Percentiles rank a stretch among this genome's conserved stretches.
These are phyloP conservation scores for Bellardia pandia DNA, from an alignment of 2,888 invertebrate species.

Conservation along the genomic window DNA sequence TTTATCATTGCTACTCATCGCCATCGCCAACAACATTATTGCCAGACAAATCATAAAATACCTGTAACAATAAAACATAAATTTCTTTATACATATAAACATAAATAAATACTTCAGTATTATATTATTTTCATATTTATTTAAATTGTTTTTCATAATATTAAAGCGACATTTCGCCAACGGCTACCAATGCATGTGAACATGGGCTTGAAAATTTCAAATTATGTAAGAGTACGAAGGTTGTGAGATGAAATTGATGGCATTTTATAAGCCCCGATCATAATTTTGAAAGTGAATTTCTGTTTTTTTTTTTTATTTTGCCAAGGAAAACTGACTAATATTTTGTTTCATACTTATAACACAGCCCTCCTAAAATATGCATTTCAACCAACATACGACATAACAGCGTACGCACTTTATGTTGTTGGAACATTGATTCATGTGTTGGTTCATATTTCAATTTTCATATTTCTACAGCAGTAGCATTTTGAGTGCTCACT, in stretches of 20 bases:
- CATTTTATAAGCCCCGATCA: no score
- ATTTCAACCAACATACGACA: not conserved
- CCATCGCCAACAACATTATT: not conserved
- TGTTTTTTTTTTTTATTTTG: no score
- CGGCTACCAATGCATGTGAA: slow-evolving; percentile 2
- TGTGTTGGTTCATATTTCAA: slow-evolving; percentile 46
- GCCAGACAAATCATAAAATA: slow-evolving; percentile 38
- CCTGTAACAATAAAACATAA: slow-evolving; percentile 42
- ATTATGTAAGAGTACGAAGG: slow-evolving; percentile 1
- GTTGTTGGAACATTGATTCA: slow-evolving; percentile 49
- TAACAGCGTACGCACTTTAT: slow-evolving; percentile 22
- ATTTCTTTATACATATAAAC: slow-evolving; percentile 14
- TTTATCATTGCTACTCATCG: not conserved
- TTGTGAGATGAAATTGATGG: not conserved
- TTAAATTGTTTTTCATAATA: slow-evolving; percentile 44
- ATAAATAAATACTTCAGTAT: slow-evolving; percentile 30
- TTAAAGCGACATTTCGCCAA: slow-evolving; percentile 41
- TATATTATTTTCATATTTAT: slow-evolving; percentile 37
- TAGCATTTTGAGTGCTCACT: slow-evolving; percentile 16
- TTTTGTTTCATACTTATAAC: not conserved
- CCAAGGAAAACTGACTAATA: not conserved
- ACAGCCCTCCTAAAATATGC: slow-evolving; percentile 21
- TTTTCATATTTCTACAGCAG: slow-evolving; percentile 44
- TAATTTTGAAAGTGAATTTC: no score
- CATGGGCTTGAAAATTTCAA: slow-evolving; percentile 6